Base-by-base conservation (phyloP, 37 sponge, comb jelly and placozoan species). In the Spongia lamella region DNA sequence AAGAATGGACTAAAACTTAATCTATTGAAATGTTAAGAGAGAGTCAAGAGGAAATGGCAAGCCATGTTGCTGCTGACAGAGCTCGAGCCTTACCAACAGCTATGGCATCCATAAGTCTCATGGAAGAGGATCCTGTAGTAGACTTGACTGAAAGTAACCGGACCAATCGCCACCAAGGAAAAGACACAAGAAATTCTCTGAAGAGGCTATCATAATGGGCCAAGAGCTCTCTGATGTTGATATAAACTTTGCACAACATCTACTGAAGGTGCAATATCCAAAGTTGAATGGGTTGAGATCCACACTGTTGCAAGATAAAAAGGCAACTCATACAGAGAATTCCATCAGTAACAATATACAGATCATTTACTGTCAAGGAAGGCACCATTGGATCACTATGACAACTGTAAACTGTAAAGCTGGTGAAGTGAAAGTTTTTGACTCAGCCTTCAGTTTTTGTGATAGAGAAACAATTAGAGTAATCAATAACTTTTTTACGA, bases 361-460 rank as follows among this genome's bases (percentile, higher is more conserved):
- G 35, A 36, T 79, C 58, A 17, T 79, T 17, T 61, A 68, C 38
- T 57, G 52, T 26, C 40, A 51, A n/a, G 70, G 60, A 24, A n/a
- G n/a, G n/a, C 55, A 79, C 49, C 80, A 79, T 33, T 79, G 80
- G 80, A 68, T 79, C 3, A 21, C 63, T 25, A 61, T 56, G 15
- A 55, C 70, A 13, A 69, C 19, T 31, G 69, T 79, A 55, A 54
- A 27, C 38, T 69, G 61, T 51, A 38, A 56, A n/a, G 60, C 22
- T 25, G 29, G 70, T 33, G 80, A 35, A 38, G 79, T 84, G 72
- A 66, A 63, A 38, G 67, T 84, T 1, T 78, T 57, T 62, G 85
- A 84, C 64, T 78, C 73, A 16, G 27, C 72, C 13, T 84, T 72
- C 52, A 25, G 16, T 17, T 29, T 21, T 14, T n/a, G 63, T 1